These are phyloP conservation scores for Caloenas nicobarica DNA, from an alignment of 2,113 vertebrate species.

Conservation along the genomic window DNA sequence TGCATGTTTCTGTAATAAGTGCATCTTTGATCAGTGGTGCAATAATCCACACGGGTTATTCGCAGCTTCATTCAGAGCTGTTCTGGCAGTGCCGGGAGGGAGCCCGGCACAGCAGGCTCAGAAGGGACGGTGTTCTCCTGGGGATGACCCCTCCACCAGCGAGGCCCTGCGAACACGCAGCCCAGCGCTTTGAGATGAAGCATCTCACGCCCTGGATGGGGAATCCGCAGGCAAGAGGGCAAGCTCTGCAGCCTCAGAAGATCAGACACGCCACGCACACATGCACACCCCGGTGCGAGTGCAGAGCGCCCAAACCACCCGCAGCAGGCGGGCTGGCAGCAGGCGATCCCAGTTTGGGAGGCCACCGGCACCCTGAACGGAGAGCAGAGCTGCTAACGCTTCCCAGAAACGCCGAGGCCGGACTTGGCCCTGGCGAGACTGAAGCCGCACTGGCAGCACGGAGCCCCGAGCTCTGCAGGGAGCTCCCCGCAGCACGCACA, in stretches of 20 bases:
- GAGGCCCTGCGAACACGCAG: background rate
- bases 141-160: background rate
- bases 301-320: background rate
- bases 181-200: background rate
- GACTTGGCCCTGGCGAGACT: background rate
- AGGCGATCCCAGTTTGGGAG: no score
- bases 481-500: no score
- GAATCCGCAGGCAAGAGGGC: accelerated
- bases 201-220: no score
- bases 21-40: no score
- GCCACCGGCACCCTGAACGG: background rate
- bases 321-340: no score
- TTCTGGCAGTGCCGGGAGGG: background rate
- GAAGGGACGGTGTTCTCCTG: accelerated
- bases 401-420: background rate
- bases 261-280: accelerated
- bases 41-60: background rate
- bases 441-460: background rate
- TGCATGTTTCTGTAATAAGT: background rate
- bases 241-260: background rate
- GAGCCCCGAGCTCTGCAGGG: background rate
- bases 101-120: background rate
- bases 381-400: background rate
- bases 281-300: accelerated
- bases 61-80: background rate